Evolutionary conservation across 1,140 invertebrate genomes (phyloP), one percentile per base, ranked within the genome.

Genomic region (Sycophaga agraensis): DNA sequence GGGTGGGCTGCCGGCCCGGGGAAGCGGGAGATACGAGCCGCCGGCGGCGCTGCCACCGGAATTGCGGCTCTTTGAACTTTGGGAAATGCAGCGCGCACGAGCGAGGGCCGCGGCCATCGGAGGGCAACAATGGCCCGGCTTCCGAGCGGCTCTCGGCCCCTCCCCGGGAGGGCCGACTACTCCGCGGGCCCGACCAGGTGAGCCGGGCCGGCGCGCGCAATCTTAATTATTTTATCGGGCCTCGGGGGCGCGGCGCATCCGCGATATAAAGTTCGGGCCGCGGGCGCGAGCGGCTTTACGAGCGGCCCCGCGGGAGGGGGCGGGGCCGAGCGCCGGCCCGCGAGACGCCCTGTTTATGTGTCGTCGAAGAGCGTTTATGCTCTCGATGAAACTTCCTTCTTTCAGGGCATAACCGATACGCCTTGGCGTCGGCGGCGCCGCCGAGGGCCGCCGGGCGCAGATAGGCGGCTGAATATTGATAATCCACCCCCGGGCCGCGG

Each of bases 381-480:
- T 61, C 59, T 48, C 59, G 59, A 56, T 49, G 45, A 62, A 62
- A 54, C 59, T 62, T 62, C 59, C 59, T 62, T 56, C 42, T 62
- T 62, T 55, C 51, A 16, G 7, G 45, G 53, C 24, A 54, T 37
- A 62, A 49, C 43, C 59, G 59, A 62, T 62, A 62, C 42, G 49
- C 24, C n/a, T n/a, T n/a, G n/a, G n/a, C n/a, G n/a, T n/a, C n/a
- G n/a, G n/a, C n/a, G n/a, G n/a, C n/a, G n/a, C n/a, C n/a, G n/a
- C n/a, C n/a, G 26, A 50, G 34, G 28, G n/a, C 21, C 35, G 53
- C 21, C 24, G 28, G 17, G 6, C 35, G 46, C 55, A 62, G 59
- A 62, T 62, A 62, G 59, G 59, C 59, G 37, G 26, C 45, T 55
- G 59, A 62, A 62, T 62, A 56, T 62, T 62, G 59, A 62, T 62